These are phyloP conservation scores for Zaprionus ghesquierei DNA, from an alignment of 1,140 invertebrate genomes.

Conservation along the genomic window DNA sequence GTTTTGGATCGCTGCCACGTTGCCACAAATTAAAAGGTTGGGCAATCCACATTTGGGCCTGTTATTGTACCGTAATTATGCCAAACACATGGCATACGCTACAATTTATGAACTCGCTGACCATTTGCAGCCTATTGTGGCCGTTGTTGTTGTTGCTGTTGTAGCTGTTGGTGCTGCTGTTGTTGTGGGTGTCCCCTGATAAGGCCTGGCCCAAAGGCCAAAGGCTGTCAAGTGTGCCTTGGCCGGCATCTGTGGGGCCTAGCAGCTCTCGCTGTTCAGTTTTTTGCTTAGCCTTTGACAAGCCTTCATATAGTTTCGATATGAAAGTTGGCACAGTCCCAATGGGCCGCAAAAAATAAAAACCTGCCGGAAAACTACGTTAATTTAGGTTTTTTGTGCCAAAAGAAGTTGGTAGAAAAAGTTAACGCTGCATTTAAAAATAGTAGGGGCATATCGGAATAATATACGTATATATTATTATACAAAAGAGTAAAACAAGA, in stretches of 20 bases:
- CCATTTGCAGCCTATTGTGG: slow-evolving; percentile 43
- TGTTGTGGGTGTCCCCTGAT: slow-evolving; percentile 64
- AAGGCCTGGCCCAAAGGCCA: slow-evolving; percentile 74
- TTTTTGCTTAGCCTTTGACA: slow-evolving; percentile 34
- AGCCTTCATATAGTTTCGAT: slow-evolving; percentile 34
- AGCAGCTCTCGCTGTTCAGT: slow-evolving; percentile 2
- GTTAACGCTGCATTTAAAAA: too few relatives aligned
- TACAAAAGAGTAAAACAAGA: too few relatives aligned
- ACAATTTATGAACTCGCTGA: slow-evolving; percentile 74
- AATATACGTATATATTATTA: too few relatives aligned
- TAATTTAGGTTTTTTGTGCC: background rate
- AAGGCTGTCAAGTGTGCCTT: slow-evolving; percentile 73
- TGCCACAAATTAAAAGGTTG: slow-evolving; percentile 77
- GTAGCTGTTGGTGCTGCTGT: slow-evolving; percentile 26
- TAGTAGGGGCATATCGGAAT: too few relatives aligned
- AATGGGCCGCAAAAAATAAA: background rate
- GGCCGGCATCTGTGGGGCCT: slow-evolving; percentile 9
- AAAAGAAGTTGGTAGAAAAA: background rate
- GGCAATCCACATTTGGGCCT: slow-evolving; percentile 75
- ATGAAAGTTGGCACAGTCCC: slow-evolving; percentile 49
- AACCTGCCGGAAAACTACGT: slow-evolving; percentile 23
- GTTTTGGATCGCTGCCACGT: slow-evolving; percentile 22
- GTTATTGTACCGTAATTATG: slow-evolving; percentile 68
- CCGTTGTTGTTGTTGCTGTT: slow-evolving; percentile 25
- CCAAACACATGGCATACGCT: slow-evolving; percentile 69